Base-by-base conservation (phyloP, 2,888 invertebrate genomes). In the Dusona sp. region DNA sequence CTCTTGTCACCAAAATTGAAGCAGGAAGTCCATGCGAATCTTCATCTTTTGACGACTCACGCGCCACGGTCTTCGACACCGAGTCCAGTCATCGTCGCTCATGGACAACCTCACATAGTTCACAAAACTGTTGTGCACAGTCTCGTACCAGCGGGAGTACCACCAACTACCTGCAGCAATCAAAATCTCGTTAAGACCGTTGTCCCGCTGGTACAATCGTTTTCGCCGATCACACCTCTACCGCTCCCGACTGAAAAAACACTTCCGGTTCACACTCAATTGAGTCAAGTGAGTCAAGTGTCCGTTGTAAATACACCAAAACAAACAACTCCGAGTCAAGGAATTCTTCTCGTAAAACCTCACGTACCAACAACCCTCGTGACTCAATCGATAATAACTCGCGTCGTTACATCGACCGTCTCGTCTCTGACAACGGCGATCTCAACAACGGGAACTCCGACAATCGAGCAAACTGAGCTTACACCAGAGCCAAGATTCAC, bases 1-100 rank as follows among this genome's bases (percentile, higher is more conserved):
- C 68, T 91, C 22, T 61, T 90, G 25, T 92, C 91, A 3, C 93
- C 92, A 16, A 92, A 90, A 64, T 93, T 90, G 75, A 93, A 93
- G 79, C 91, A 92, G 29, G 93, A 94, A 90, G 65, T 84, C 13
- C 94, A 95, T 83, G 94, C 91, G 11, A 95, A 95, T 87, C 95
- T 96, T 93, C 96, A 96, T 90, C 95, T 96, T 19, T 95, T 97
- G 6, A 96, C 96, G 0, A 96, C 96, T 22, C 96, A 96, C 90
- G 96, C 96, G 89, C 96, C 97, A 4, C 91, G 93, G 13, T 92
- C 94, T 13, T 94, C 95, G 1, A 94, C 94, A 2, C 94, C 95
- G 0, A 95, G 95, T 90, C 95, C 95, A 0, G 95, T 95, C 4
- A 95, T 95, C 87, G 95, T 95, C 9, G 91, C 94, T 22, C 93